Evolutionary conservation across 2,797 vertebrate species (phyloP).

Genomic region (Poecile montanus): DNA sequence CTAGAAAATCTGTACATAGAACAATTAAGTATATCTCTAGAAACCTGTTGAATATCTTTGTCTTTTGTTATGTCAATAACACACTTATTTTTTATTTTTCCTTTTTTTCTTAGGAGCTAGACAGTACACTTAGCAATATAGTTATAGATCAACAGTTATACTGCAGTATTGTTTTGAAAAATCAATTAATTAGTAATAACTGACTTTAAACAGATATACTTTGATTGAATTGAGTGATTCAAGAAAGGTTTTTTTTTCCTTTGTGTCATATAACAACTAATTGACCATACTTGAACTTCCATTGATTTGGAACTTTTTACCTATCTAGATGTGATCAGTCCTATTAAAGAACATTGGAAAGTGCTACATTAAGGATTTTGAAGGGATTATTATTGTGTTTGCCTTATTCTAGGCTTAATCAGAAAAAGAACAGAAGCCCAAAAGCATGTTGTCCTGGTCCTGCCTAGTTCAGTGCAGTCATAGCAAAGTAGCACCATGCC

Average conservation of each 20-base stretch:
- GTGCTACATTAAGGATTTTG: background rate
- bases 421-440: background rate
- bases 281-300: rapidly evolving
- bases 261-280: background rate
- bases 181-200: background rate
- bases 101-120: background rate
- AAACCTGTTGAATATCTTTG: background rate
- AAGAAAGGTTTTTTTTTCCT: background rate
- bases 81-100: background rate
- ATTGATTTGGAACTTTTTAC: background rate
- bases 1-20: background rate
- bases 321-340: background rate
- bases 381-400: background rate
- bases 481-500: background rate
- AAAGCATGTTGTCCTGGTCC: background rate
- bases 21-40: background rate
- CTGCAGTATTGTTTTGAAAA: background rate
- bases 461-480: background rate
- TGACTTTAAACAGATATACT: background rate
- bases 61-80: background rate
- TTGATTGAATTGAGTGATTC: background rate
- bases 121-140: background rate
- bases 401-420: background rate
- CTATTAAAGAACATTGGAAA: background rate
- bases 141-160: background rate